Evolutionary conservation across 2,113 vertebrate species (phyloP).

Genomic region (Peromyscus polionotus): DNA sequence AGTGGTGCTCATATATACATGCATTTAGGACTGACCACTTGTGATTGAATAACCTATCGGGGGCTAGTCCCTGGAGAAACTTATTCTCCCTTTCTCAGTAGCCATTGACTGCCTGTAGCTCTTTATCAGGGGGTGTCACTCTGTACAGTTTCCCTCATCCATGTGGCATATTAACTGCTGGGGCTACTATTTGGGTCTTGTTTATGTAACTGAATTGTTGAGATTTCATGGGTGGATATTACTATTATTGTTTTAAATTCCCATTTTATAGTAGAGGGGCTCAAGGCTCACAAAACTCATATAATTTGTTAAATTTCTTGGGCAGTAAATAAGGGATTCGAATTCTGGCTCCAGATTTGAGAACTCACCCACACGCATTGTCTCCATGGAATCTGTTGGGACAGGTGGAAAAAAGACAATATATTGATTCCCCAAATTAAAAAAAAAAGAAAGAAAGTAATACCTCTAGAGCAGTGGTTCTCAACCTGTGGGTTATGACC

Average conservation of each 20-base stretch:
- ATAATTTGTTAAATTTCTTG: background rate
- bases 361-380: background rate
- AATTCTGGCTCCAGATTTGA: background rate
- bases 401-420: background rate
- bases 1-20: background rate
- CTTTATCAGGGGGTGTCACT: background rate
- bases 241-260: background rate
- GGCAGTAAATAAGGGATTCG: background rate
- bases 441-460: background rate
- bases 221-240: background rate
- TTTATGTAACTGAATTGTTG: background rate
- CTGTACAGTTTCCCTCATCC: background rate
- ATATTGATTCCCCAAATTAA: background rate
- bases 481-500: background rate
- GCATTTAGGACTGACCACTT: background rate
- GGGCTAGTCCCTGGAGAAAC: background rate
- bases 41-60: background rate
- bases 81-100: background rate
- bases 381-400: background rate
- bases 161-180: background rate
- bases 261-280: background rate
- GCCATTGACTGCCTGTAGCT: background rate
- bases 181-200: background rate
- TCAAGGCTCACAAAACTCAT: background rate
- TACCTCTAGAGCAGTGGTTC: background rate